A percentile compares a stretch with the other conserved stretches of the same genome.
Conservation (phyloP, 2,888 invertebrate genomes). For the Thecophora atra region DNA sequence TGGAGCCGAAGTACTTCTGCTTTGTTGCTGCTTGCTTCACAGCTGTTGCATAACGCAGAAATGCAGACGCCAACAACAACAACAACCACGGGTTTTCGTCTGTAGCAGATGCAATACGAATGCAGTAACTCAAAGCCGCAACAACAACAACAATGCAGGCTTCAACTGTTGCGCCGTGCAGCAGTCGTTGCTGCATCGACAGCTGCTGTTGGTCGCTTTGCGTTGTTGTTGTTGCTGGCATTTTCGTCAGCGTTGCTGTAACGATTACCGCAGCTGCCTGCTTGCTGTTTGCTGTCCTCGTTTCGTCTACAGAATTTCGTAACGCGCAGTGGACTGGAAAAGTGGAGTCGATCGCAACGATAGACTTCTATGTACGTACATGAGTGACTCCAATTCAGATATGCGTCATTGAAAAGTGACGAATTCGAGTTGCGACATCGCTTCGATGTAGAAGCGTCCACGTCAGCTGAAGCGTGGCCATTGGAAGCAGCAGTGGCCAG, state of each 20-base stretch:
- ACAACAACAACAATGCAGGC: conserved; percentile 12
- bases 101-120: neutral
- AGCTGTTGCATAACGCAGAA: conserved; percentile 29
- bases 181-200: neutral
- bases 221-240: conserved; percentile 17
- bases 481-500: too few species aligned
- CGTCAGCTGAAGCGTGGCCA: too few species aligned
- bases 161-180: conserved; percentile 8
- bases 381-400: too few species aligned
- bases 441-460: too few species aligned
- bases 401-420: neutral
- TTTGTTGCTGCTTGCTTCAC: conserved; percentile 23
- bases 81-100: neutral
- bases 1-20: neutral
- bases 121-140: neutral
- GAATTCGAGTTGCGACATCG: neutral
- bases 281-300: conserved; percentile 2
- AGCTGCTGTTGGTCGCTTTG: conserved; percentile 7
- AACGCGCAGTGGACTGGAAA: neutral
- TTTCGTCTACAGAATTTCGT: conserved; percentile 13
- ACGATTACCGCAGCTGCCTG: conserved; percentile 7
- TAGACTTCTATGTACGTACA: neutral
- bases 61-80: neutral
- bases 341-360: neutral
- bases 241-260: neutral